These are phyloP conservation scores for Psylliodes chrysocephalus DNA, from an alignment of 2,888 invertebrate genomes.

Conservation along the genomic window DNA sequence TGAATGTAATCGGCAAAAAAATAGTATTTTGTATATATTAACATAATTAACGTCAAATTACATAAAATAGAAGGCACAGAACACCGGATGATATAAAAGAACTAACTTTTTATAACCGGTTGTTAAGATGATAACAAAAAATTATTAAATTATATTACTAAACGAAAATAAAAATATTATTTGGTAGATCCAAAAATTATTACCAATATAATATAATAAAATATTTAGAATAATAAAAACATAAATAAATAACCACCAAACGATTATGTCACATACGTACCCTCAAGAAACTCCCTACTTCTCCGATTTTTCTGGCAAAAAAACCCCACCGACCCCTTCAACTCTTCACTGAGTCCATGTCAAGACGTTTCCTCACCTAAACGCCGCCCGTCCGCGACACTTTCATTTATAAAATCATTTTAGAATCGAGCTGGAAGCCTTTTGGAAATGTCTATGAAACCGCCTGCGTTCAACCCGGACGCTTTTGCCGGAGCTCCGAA, in stretches of 20 bases:
- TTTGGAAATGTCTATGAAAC: slow-evolving; percentile 6
- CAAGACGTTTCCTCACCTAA: not conserved
- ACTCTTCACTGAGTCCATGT: not conserved
- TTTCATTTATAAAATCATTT: slow-evolving; percentile 10
- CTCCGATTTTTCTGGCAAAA: not conserved
- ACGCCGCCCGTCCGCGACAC: not conserved
- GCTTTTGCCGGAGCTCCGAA: slow-evolving; percentile 58
- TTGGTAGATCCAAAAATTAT: too few relatives aligned
- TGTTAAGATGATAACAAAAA: too few relatives aligned
- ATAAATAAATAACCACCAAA: not conserved
- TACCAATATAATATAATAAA: too few relatives aligned
- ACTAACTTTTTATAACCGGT: too few relatives aligned
- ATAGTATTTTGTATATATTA: too few relatives aligned
- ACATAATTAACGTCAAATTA: too few relatives aligned
- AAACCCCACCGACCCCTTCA: not conserved
- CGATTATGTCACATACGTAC: slow-evolving; percentile 7
- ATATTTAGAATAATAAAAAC: too few relatives aligned
- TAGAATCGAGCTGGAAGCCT: slow-evolving; percentile 30
- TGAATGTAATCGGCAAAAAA: too few relatives aligned
- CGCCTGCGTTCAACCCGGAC: slow-evolving; percentile 39
- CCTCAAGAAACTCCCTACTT: not conserved
- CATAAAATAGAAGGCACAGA: too few relatives aligned
- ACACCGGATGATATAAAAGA: too few relatives aligned
- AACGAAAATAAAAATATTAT: too few relatives aligned
- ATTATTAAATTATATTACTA: too few relatives aligned